Evolutionary conservation across 2,113 vertebrate species (phyloP).

Genomic region (Egretta garzetta): DNA sequence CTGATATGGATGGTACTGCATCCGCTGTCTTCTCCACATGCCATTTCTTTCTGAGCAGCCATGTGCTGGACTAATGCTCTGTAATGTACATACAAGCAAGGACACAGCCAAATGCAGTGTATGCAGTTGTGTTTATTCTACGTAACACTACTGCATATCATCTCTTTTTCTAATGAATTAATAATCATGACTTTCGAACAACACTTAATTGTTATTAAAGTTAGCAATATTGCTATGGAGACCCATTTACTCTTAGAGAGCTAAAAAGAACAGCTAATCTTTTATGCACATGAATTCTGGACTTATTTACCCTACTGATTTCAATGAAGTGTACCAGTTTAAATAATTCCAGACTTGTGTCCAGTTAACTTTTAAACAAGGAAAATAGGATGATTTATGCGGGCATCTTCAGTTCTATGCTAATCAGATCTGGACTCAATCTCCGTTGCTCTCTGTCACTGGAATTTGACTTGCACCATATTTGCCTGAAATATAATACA

Average conservation of each 20-base stretch:
- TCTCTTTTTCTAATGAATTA: neutral
- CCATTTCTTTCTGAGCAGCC: neutral
- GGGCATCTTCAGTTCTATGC: neutral
- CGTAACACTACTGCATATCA: neutral
- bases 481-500: neutral
- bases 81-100: neutral
- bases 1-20: fast-evolving
- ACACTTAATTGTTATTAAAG: neutral
- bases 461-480: neutral
- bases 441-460: neutral
- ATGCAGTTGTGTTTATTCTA: neutral
- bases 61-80: neutral
- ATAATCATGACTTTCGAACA: neutral
- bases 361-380: neutral
- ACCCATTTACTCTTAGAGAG: neutral
- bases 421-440: neutral
- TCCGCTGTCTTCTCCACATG: neutral
- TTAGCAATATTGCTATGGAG: neutral
- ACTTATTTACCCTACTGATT: neutral
- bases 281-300: neutral
- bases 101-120: neutral
- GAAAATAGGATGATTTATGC: neutral
- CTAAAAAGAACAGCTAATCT: neutral
- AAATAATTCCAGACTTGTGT: neutral
- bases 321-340: neutral